Percentiles rank a stretch among this genome's conserved stretches.
phyloP scores from a whole-genome alignment of 2,113 vertebrate genomes.

The Paramormyrops kingsleyae region DNA sequence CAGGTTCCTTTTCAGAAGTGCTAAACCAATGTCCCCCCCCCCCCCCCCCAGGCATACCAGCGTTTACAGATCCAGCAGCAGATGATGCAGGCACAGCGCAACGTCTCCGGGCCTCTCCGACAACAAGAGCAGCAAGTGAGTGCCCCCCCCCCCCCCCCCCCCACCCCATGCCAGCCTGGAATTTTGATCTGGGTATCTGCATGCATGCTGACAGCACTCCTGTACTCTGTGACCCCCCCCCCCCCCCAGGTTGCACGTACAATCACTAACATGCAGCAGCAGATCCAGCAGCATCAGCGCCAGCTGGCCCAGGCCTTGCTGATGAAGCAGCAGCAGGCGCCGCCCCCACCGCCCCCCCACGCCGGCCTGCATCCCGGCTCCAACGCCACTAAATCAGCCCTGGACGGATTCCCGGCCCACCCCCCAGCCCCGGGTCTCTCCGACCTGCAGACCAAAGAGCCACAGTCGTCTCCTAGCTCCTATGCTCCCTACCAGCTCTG shows the following conservation, averaged over 20 bases:
- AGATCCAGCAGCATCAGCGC: conserved; percentile 99
- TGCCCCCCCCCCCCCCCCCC: conserved; percentile 3
- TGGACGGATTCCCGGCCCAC: conserved; percentile 84
- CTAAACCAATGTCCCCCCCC: neutral
- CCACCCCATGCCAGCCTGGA: neutral
- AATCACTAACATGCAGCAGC: conserved; percentile 99
- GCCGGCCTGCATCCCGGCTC: conserved; percentile 83
- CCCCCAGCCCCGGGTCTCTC: conserved; percentile 79
- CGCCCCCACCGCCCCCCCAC: conserved; percentile 74
- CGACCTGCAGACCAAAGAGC: conserved; percentile 99
- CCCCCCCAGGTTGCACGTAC: conserved; percentile 92
- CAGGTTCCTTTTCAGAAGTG: neutral
- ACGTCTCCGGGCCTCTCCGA: conserved; percentile 95
- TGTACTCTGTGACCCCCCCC: neutral
- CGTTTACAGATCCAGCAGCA: conserved; percentile 99
- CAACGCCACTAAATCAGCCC: conserved; percentile 74
- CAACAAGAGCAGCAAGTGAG: conserved; percentile 99
- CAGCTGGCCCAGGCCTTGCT: conserved; percentile 98
- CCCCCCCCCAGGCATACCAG: conserved; percentile 80
- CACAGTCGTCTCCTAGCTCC: conserved; percentile 83
- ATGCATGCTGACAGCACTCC: neutral
- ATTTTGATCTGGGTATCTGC: neutral
- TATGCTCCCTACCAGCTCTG: conserved; percentile 89
- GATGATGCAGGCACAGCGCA: conserved; percentile 99
- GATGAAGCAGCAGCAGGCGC: conserved; percentile 83